Base-by-base conservation (phyloP, 2,113 vertebrate species). In the Albula glossodonta region DNA sequence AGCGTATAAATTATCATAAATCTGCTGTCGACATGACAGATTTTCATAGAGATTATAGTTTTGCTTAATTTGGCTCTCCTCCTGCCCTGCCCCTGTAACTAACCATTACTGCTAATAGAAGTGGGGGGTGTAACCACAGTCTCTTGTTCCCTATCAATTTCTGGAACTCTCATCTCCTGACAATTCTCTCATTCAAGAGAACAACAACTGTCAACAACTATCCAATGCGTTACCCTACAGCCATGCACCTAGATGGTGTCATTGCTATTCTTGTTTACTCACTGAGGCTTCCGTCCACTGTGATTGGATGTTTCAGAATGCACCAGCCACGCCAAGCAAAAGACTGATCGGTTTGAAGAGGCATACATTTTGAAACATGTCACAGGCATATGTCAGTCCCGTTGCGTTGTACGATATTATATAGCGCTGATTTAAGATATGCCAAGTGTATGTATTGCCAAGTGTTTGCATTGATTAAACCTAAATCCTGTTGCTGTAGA, bases 1-100 rank as follows among this genome's bases (percentile, higher is more conserved):
- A 31, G 13, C 49, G 82, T 60, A 83, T 83, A 63, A 83, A 83
- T 83, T 83, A 83, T 66, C 82, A 83, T 63, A 15, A 53, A 83
- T 83, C 49, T 10, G 56, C 82, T 63, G 82, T 17, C 56, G 66
- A 19, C 19, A 12, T n/a, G 82, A 13, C 56, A 81, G 3, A 17
- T 53, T 51, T n/a, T 9, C n/a, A 5, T 19, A 10, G 50, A 52
- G 50, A 81, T 81, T 52, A 52, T 48, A n/a, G 17, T 52, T 81
- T 52, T 66, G 17, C 3, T 66, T 22, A 66, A 66, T 22, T 19
- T 66, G 4, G 60, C 3, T 19, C n/a, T n/a, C 49, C 49, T n/a
- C 3, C 80, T n/a, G 50, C 50, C 80, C 51, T 22, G 31, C 70
- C 50, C 22, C 17, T 41, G 31, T 41, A 41, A 41, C 31, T 41